Evolutionary conservation across 1,140 invertebrate genomes (phyloP).

Genomic region (Drosophila pandora): DNA sequence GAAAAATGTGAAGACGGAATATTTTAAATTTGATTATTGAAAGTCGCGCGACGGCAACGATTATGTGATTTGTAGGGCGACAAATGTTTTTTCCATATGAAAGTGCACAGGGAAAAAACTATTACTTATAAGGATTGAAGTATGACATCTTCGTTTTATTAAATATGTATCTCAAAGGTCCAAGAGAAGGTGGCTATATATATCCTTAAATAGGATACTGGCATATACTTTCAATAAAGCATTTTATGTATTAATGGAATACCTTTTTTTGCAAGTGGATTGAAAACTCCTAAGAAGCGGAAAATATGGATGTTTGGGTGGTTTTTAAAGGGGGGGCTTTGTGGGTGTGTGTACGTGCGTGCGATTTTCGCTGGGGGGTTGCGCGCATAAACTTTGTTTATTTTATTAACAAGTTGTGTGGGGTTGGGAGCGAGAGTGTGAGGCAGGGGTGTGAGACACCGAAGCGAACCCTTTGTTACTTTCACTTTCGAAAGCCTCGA

Average conservation of each 20-base stretch:
- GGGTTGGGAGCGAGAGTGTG: neutral
- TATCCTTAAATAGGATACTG: too few relatives aligned
- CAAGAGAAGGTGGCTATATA: neutral
- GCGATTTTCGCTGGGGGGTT: constrained; percentile 45
- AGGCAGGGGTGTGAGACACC: constrained; percentile 1
- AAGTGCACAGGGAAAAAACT: constrained; percentile 3
- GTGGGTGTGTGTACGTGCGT: constrained; percentile 32
- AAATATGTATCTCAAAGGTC: neutral
- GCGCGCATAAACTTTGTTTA: constrained; percentile 69
- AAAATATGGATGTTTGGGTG: constrained; percentile 9
- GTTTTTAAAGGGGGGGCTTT: constrained; percentile 19
- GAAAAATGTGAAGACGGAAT: constrained; percentile 59
- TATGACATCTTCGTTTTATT: too few relatives aligned
- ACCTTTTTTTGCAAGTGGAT: constrained; percentile 21
- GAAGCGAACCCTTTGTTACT: constrained; percentile 53
- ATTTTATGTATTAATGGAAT: too few relatives aligned
- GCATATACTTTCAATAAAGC: too few relatives aligned
- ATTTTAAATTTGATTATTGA: constrained; percentile 80
- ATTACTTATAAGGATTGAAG: neutral
- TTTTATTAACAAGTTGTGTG: constrained; percentile 77
- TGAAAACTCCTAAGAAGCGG: neutral
- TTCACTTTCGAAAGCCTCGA: constrained; percentile 37
- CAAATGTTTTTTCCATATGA: constrained; percentile 61
- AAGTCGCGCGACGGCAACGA: constrained; percentile 54
- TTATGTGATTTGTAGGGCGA: constrained; percentile 72